Base-by-base conservation (phyloP, 2,113 vertebrate species). In the Onychostoma macrolepis region DNA sequence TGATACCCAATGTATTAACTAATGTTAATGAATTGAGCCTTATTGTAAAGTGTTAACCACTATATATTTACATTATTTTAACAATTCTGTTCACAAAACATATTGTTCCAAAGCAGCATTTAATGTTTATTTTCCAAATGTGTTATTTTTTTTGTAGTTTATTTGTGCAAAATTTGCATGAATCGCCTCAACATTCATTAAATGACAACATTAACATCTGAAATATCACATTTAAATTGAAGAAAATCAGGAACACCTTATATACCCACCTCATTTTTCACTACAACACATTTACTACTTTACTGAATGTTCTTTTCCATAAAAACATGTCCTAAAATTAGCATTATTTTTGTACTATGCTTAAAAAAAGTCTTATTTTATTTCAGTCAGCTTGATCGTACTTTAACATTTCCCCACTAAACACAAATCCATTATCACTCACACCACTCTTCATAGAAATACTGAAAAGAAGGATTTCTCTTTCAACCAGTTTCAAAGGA, bases 371-470 rank as follows among this genome's bases (percentile, higher is more conserved):
- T 10, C 33, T 72, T 33, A 13, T 11, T 74, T 43, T 15, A 10
- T 71, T 41, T 41, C 38, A 45, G 71, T 74, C 33, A 1, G 19
- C 69, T 38, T 78, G 75, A 36, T 56, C n/a, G 48, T 56, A 79
- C 48, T 56, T 50, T 36, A 12, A 13, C 21, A 80, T 61, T 61
- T 38, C 36, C 38, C 24, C 15, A 21, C 79, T 28, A 71, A 48
- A 83, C 80, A 33, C 61, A 71, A 41, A 83, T 83, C 61, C 63
- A 83, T 69, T 26, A 71, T 50, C 80, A 65, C 80, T 43, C 58
- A 28, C 58, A 65, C 7, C 58, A 65, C 7, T 81, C n/a, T 43
- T 71, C 43, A 71, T 24, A 69, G 80, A 71, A 50, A 82, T 21
- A 11, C 17, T 69, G 28, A 67, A 82, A 48, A 67, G 58, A 67